phyloP scores from a whole-genome alignment of 2,888 invertebrate genomes.

The Melieria picta region DNA sequence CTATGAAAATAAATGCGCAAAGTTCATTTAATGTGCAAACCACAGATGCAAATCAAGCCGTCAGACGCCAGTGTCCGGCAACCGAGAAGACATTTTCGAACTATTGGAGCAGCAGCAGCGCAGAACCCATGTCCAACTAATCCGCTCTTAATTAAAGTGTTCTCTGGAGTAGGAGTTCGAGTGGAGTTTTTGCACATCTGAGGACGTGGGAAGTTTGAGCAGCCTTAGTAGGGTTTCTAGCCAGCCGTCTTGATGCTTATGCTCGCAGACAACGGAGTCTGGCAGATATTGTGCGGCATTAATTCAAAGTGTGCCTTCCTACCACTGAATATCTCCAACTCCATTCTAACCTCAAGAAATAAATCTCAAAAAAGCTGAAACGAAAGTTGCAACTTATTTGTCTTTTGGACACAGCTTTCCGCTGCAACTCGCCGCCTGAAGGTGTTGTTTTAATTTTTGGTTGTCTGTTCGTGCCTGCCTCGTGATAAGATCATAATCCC shows the following conservation, averaged over 20 bases:
- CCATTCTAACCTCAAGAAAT: slow-evolving; percentile 52
- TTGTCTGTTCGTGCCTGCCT: slow-evolving; percentile 52
- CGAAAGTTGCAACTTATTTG: slow-evolving; percentile 57
- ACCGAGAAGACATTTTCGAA: not conserved
- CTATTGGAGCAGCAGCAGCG: not conserved
- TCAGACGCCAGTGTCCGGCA: not conserved
- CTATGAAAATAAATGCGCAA: slow-evolving; percentile 40
- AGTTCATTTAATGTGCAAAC: slow-evolving; percentile 54
- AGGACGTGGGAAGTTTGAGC: too few species aligned
- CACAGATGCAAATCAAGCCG: slow-evolving; percentile 62
- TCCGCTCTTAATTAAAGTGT: slow-evolving; percentile 66
- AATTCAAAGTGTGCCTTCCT: too few species aligned
- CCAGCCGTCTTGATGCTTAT: too few species aligned
- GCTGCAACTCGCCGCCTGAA: slow-evolving; percentile 48
- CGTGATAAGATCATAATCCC: slow-evolving; percentile 67
- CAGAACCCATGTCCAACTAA: slow-evolving; percentile 53
- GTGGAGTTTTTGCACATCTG: not conserved
- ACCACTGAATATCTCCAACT: too few species aligned
- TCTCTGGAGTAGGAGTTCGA: slow-evolving; percentile 31
- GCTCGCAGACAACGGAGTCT: too few species aligned
- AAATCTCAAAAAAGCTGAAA: slow-evolving; percentile 61
- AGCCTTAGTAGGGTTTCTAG: too few species aligned
- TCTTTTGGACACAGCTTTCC: slow-evolving; percentile 52
- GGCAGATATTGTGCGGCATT: too few species aligned
- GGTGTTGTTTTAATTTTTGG: slow-evolving; percentile 60